phyloP scores from a whole-genome alignment of 2,888 invertebrate species.

The Cataglyphis albicans region DNA sequence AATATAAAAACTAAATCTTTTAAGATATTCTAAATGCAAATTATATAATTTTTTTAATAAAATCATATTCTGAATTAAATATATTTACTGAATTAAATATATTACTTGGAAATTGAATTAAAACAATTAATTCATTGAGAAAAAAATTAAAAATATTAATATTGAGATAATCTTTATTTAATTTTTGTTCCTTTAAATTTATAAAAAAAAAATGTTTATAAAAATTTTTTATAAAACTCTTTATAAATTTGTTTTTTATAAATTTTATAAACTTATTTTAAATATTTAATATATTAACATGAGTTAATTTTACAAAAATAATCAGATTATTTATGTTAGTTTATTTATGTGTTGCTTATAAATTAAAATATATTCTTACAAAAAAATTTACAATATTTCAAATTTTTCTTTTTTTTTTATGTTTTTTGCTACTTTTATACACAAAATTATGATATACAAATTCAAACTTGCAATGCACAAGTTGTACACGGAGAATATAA shows the following conservation, averaged over 20 bases:
- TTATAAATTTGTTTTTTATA: not conserved
- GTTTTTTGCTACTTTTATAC: not conserved
- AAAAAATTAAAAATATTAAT: not conserved
- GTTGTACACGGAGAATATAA: not conserved
- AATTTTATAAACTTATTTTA: not conserved
- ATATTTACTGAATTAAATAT: not conserved
- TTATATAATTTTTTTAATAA: not conserved
- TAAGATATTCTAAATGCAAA: not conserved
- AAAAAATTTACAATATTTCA: not conserved
- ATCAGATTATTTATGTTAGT: not conserved
- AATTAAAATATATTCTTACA: conserved; percentile 3
- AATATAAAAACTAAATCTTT: not conserved
- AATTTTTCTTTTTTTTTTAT: not conserved
- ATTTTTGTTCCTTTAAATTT: not conserved
- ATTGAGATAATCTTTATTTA: not conserved
- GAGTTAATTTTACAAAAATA: not conserved
- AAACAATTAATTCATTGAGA: no score
- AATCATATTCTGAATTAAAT: not conserved
- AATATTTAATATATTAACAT: conserved; percentile 1
- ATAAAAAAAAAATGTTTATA: not conserved
- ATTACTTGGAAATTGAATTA: not conserved
- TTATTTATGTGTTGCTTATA: conserved; percentile 7
- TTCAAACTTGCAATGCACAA: conserved; percentile 37
- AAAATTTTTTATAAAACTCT: not conserved
- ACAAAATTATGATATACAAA: not conserved